Base-by-base conservation (phyloP, 2,888 invertebrate species). In the Pandemis heparana region DNA sequence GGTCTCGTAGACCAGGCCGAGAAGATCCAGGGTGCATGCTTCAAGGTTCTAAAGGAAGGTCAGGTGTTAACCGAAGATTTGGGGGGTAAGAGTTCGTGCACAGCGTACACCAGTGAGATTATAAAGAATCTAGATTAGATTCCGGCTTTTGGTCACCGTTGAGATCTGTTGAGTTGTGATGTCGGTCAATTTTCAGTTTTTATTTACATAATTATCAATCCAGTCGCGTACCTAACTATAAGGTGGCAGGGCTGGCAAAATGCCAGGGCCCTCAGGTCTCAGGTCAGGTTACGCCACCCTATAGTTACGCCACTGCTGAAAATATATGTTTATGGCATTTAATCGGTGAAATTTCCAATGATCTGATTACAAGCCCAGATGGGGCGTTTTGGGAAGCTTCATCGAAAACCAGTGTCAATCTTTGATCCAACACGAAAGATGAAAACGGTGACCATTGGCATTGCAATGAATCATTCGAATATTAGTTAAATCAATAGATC, bases 91-190 rank as follows among this genome's bases (percentile, higher is more conserved):
- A 97, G 98, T 70, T 98, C 97, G 80, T 99, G 99, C 90, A 97
- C 99, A 0, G 97, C 98, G 81, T 99, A 97, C 89, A 99, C 99
- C 14, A 95, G 97, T 79, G 99, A 98, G 91, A 99, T 99, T 68
- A 94, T 95, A 51, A 87, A 82, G 73, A 83, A 92, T 78, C 77
- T 93, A 75, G 70, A 82, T n/a, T 85, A 86, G 75, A 56, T 56
- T n/a, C 10, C 3, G 5, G 18, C 0, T 12, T 38, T 59, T 46
- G 41, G 71, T 59, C 51, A 46, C 65, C 16, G 38, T 43, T 43
- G 43, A 43, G 43, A 12, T 43, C 43, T 43, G 12, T 43, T 10
- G 43, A 12, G 43, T 43, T 43, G 10, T 43, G 10, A 43, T 12
- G 23, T 32, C 23, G 4, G 23, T 32, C 23, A 32, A 32, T 32